Conservation (phyloP, 1,140 invertebrate genomes). For the Ceratina australensis region DNA sequence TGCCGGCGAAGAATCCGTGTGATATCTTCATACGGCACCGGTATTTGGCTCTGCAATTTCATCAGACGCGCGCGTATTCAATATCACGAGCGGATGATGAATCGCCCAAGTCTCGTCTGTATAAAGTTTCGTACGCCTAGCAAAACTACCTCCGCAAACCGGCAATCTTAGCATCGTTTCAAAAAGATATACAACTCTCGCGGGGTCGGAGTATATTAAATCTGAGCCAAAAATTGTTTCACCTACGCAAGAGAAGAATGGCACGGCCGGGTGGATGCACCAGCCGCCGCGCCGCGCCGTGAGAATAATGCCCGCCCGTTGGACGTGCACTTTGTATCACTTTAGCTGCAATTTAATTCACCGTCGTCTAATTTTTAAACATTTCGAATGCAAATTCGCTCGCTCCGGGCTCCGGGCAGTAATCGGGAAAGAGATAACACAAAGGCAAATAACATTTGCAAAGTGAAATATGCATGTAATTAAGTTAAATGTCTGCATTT, state of each 20-base stretch:
- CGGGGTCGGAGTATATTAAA: constrained; percentile 24
- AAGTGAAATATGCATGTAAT: too few species aligned
- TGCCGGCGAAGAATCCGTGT: neutral
- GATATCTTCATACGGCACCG: neutral
- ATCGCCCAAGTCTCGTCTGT: constrained; percentile 15
- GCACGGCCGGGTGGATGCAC: neutral
- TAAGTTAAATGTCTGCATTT: too few species aligned
- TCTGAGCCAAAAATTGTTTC: constrained; percentile 33
- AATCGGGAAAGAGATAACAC: neutral
- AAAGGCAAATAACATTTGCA: too few species aligned
- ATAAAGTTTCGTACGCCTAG: constrained; percentile 10
- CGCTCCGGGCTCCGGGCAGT: neutral
- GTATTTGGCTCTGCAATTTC: constrained; percentile 26
- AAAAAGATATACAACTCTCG: constrained; percentile 26
- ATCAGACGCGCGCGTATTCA: constrained; percentile 11
- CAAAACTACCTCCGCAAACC: constrained; percentile 2
- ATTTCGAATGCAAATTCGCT: too few species aligned
- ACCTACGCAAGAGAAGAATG: neutral
- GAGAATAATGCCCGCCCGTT: neutral
- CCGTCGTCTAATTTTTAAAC: neutral
- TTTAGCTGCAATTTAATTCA: neutral
- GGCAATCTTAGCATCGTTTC: constrained; percentile 13
- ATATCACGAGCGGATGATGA: constrained; percentile 34
- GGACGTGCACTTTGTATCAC: neutral
- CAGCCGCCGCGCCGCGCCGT: neutral